Evolutionary conservation across 2,888 invertebrate genomes (phyloP).

Genomic region (Chymomyza amoena): DNA sequence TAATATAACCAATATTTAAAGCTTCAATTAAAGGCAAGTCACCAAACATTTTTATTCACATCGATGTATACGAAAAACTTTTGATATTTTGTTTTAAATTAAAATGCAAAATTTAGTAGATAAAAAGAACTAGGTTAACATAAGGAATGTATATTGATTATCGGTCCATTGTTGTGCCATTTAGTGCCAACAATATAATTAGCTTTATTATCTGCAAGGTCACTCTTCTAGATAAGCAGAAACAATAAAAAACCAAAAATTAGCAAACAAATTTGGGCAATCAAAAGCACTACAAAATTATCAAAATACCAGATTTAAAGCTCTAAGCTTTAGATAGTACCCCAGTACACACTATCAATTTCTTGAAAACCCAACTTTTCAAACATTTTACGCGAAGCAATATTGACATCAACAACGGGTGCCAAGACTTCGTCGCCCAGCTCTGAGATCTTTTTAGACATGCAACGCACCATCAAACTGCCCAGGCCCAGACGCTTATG

Average conservation of each 20-base stretch:
- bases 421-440: slow-evolving; percentile 61
- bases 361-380: slow-evolving; percentile 68
- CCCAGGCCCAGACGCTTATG: slow-evolving; percentile 72
- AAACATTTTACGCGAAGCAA: slow-evolving; percentile 70
- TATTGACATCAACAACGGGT: slow-evolving; percentile 61
- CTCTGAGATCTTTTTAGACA: slow-evolving; percentile 61
- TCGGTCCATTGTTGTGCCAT: background rate
- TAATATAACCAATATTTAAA: too few relatives aligned
- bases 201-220: background rate
- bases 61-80: too few relatives aligned
- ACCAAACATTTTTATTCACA: too few relatives aligned
- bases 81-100: too few relatives aligned
- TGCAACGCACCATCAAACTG: slow-evolving; percentile 57
- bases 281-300: background rate
- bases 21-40: too few relatives aligned
- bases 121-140: too few relatives aligned
- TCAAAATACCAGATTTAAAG: background rate
- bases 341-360: slow-evolving; percentile 65
- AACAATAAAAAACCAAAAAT: background rate
- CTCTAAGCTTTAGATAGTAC: background rate
- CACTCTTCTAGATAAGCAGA: background rate
- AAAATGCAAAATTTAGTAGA: too few relatives aligned
- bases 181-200: background rate
- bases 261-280: background rate
- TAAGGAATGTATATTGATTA: too few relatives aligned